Base-by-base conservation (phyloP, 2,113 vertebrate species). In the Cochlearius cochlearius region DNA sequence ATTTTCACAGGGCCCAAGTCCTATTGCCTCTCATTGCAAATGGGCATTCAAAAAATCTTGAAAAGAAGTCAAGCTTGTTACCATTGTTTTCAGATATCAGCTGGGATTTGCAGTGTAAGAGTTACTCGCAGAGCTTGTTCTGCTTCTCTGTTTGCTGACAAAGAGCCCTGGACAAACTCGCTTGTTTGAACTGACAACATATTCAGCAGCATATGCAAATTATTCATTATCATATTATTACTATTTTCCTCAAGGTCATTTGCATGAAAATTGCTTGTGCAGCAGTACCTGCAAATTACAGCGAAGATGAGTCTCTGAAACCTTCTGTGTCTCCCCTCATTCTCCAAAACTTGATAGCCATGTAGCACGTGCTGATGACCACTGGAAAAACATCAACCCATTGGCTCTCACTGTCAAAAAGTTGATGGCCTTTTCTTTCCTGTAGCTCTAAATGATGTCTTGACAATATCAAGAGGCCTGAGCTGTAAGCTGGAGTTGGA, bases 201-300 rank as follows among this genome's bases (percentile, higher is more conserved):
- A 43, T 36, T 92, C 69, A 62, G n/a, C 47, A 47, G 26, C 2
- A 4, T 86, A 86, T 92, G 94, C 72, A 96, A 95, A 90, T 87
- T 38, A 15, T 1, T 29, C 25, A 72, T 92, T 83, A 86, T 73
- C 78, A 83, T 80, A 55, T 50, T 88, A 88, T 90, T 93, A 92
- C 88, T 93, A 80, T 88, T 94, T 96, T 90, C 34, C n/a, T 94
- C 82, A 63, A 90, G 82, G 88, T 83, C 75, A 74, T 93, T 94
- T 93, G 63, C 55, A 55, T 80, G 45, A 67, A 90, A 92, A 69
- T 92, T 83, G 39, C 71, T 86, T 59, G 52, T 74, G 41, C 32
- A 59, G 50, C 52, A 20, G 5, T 50, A 69, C 22, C 84, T 83
- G 27, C 34, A 93, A 92, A 83, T 58, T 77, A 23, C 1, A 0